phyloP scores from a whole-genome alignment of 2,797 vertebrate species.

The Halcyon badia region DNA sequence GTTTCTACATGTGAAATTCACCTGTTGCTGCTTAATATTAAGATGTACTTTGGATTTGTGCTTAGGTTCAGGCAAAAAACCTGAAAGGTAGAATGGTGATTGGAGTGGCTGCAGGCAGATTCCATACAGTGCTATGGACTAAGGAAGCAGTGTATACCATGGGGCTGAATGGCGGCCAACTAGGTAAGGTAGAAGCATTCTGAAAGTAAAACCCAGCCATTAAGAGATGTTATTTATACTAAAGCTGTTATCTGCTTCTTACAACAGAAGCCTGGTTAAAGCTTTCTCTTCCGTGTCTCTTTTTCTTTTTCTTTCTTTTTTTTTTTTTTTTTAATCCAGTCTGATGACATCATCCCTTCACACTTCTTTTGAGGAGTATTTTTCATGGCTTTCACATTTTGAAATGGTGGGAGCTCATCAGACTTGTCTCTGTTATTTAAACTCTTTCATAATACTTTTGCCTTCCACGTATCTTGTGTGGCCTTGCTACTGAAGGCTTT shows the following conservation, averaged over 20 bases:
- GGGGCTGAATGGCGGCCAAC: slow-evolving; percentile 96
- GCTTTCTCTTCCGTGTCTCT: not conserved
- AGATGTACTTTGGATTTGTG: slow-evolving; percentile 52
- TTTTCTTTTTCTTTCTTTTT: too few relatives aligned
- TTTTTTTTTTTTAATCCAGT: not conserved
- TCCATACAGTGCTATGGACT: slow-evolving; percentile 97
- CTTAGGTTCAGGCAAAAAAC: slow-evolving; percentile 92
- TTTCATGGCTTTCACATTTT: not conserved
- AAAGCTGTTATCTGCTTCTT: not conserved
- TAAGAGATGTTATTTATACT: not conserved
- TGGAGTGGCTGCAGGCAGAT: slow-evolving; percentile 95
- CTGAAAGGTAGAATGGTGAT: slow-evolving; percentile 92
- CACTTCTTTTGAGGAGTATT: not conserved
- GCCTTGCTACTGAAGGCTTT: not conserved
- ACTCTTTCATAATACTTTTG: not conserved
- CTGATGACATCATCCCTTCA: not conserved
- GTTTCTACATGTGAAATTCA: slow-evolving; percentile 22
- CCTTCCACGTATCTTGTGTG: not conserved
- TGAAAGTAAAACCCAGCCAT: slow-evolving; percentile 7
- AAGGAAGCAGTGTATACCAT: slow-evolving; percentile 95
- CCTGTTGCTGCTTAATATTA: slow-evolving; percentile 31
- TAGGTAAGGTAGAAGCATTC: slow-evolving; percentile 84
- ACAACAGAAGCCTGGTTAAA: not conserved
- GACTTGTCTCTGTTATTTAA: not conserved
- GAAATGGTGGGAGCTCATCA: not conserved